Conservation (phyloP, 2,797 vertebrate genomes). For the Lerista edwardsae region DNA sequence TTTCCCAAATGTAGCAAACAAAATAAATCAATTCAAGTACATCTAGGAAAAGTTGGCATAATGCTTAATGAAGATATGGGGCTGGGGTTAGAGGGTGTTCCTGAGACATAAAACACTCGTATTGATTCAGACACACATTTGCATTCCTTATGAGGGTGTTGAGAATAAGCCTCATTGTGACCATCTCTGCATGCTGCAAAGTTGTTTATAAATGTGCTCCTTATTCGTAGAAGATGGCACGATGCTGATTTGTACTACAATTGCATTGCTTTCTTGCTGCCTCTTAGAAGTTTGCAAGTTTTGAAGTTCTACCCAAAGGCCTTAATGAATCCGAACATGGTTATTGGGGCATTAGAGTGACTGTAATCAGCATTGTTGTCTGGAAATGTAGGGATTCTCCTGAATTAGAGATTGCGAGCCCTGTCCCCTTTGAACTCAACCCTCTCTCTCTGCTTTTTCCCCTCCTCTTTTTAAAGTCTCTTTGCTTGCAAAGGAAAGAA, state of each 20-base stretch:
- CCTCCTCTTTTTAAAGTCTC: not conserved
- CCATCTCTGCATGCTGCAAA: not conserved
- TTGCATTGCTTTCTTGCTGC: not conserved
- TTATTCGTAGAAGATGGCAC: not conserved
- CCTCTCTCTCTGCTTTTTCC: not conserved
- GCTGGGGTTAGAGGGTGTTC: not conserved
- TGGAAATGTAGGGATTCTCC: not conserved
- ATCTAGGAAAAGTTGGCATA: not conserved
- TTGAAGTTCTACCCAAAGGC: not conserved
- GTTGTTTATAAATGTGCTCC: not conserved
- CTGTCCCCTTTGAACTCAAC: too few species aligned
- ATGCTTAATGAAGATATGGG: not conserved
- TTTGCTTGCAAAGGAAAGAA: not conserved
- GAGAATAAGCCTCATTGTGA: not conserved
- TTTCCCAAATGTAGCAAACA: not conserved
- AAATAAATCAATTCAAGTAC: slow-evolving; percentile 17
- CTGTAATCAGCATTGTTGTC: too few species aligned
- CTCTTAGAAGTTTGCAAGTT: not conserved
- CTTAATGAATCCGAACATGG: not conserved
- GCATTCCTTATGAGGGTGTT: not conserved
- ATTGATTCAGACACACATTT: not conserved
- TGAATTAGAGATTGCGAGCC: not conserved
- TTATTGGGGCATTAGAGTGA: not conserved
- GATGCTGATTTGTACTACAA: not conserved
- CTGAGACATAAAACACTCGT: not conserved